These are phyloP conservation scores for Physocephala rufipes DNA, from an alignment of 2,888 invertebrate genomes.

Conservation along the genomic window DNA sequence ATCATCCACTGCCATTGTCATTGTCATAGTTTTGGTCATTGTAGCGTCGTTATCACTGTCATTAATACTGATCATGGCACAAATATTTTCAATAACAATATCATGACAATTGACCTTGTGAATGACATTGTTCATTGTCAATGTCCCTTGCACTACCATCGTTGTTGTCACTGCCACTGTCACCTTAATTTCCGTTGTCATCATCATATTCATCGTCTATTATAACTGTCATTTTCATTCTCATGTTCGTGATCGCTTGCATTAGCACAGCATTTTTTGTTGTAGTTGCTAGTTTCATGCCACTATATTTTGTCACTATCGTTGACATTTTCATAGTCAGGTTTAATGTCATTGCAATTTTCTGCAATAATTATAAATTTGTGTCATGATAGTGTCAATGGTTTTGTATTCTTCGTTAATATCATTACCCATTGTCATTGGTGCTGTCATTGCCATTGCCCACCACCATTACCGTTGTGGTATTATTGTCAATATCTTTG, in stretches of 20 bases:
- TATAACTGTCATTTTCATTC: too few species aligned
- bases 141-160: neutral
- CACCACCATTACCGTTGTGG: neutral
- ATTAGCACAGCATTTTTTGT: neutral
- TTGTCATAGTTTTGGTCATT: neutral
- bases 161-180: neutral
- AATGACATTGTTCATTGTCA: too few species aligned
- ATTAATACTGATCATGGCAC: too few species aligned
- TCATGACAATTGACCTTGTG: too few species aligned
- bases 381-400: too few species aligned
- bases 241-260: neutral
- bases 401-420: too few species aligned
- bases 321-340: neutral
- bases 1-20: neutral
- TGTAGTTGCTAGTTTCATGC: neutral
- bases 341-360: neutral
- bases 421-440: too few species aligned
- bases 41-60: too few species aligned
- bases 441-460: neutral
- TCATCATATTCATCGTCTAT: neutral
- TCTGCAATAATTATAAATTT: too few species aligned
- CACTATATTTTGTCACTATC: neutral
- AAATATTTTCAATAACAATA: too few species aligned
- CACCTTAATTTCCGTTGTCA: neutral
- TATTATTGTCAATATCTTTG: too few species aligned